Evolutionary conservation across 2,113 vertebrate genomes (phyloP).

Genomic region (Addax nasomaculatus): DNA sequence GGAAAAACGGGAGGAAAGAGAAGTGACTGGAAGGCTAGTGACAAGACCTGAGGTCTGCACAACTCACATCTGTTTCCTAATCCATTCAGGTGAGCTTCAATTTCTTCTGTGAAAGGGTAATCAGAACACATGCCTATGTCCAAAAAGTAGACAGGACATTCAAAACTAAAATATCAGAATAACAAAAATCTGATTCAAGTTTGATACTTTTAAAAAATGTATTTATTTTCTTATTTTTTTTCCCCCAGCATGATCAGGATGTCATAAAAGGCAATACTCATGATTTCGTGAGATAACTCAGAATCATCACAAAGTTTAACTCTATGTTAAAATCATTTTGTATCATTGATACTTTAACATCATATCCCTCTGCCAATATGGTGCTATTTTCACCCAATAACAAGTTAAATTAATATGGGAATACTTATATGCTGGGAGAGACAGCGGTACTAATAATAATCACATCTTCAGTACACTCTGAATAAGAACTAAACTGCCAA

Average conservation of each 20-base stretch:
- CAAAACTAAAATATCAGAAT: background rate
- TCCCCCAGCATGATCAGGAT: background rate
- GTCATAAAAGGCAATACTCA: background rate
- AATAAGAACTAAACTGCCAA: constrained; percentile 52
- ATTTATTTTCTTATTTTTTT: background rate
- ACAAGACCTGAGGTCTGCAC: background rate
- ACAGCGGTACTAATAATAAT: background rate
- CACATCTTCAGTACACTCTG: background rate
- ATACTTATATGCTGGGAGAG: background rate
- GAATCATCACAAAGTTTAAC: background rate
- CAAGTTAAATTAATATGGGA: constrained; percentile 27
- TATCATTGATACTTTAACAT: background rate
- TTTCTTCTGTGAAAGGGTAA: background rate
- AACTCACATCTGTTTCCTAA: background rate
- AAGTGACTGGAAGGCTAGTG: background rate
- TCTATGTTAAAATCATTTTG: background rate
- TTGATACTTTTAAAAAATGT: background rate
- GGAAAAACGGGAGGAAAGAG: background rate
- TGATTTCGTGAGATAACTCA: background rate
- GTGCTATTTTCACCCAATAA: background rate
- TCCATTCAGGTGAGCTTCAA: background rate
- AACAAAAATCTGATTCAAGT: background rate
- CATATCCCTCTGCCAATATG: background rate
- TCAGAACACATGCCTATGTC: background rate
- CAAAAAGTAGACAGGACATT: background rate